Conservation (phyloP, 2,113 vertebrate species). For the Rhynchomys soricoides region DNA sequence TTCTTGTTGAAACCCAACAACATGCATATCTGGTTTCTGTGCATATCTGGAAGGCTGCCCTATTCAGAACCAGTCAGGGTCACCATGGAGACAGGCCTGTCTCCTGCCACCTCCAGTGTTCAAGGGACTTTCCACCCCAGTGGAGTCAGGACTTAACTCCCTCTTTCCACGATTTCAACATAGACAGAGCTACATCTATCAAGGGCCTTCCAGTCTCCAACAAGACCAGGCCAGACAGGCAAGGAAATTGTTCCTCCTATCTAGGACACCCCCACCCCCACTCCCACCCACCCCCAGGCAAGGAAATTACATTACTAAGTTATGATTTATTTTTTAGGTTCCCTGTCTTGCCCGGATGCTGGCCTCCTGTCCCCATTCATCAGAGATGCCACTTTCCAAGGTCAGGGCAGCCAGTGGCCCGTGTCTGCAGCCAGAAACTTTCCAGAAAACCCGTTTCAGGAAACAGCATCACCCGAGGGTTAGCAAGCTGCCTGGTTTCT, state of each 20-base stretch:
- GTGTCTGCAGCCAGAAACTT: neutral
- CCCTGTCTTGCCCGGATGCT: constrained; percentile 81
- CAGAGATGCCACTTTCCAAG: constrained; percentile 71
- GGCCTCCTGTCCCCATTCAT: constrained; percentile 84
- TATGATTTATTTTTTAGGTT: constrained; percentile 79
- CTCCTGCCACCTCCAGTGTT: neutral
- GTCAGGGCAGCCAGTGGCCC: neutral
- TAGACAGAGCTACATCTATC: neutral
- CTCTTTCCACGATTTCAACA: neutral
- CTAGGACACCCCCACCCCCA: constrained; percentile 70
- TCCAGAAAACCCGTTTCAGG: neutral
- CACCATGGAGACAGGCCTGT: neutral
- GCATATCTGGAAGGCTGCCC: neutral
- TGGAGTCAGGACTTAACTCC: neutral
- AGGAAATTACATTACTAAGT: constrained; percentile 84
- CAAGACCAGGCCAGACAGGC: neutral
- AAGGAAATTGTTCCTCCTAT: constrained; percentile 63
- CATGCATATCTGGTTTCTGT: too few relatives aligned
- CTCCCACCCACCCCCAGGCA: constrained; percentile 60
- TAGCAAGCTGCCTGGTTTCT: neutral
- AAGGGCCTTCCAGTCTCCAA: neutral
- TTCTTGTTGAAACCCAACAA: too few relatives aligned
- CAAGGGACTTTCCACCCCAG: neutral
- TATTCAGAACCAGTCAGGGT: neutral
- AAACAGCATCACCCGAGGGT: neutral